Evolutionary conservation across 1,140 invertebrate species (phyloP).

Genomic region (Solen grandis): DNA sequence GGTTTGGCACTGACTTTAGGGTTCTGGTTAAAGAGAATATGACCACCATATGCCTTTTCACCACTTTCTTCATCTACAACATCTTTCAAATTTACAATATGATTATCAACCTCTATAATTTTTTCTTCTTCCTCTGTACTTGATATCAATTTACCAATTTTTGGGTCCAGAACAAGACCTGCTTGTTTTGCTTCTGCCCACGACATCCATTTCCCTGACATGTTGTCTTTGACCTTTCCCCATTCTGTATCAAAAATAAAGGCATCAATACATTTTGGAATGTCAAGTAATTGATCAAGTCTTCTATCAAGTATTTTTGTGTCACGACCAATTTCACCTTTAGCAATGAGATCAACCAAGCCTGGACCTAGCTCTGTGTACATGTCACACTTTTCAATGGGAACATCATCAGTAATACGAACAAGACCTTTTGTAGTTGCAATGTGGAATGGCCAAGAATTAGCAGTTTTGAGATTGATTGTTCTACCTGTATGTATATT

Average conservation of each 20-base stretch:
- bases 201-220: constrained; percentile 70
- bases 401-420: constrained; percentile 38
- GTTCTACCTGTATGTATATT: constrained; percentile 90
- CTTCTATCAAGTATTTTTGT: constrained; percentile 62
- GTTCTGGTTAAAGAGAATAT: constrained; percentile 52
- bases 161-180: constrained; percentile 67
- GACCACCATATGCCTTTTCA: constrained; percentile 45
- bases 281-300: constrained; percentile 54
- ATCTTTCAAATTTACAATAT: constrained; percentile 61
- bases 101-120: constrained; percentile 24
- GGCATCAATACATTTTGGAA: constrained; percentile 58
- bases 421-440: constrained; percentile 69
- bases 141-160: constrained; percentile 22
- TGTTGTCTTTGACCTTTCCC: constrained; percentile 71
- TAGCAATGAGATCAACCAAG: constrained; percentile 53
- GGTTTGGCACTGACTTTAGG: constrained; percentile 40
- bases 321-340: constrained; percentile 49
- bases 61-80: constrained; percentile 56
- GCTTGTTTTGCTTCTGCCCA: constrained; percentile 69
- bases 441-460: constrained; percentile 63
- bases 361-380: constrained; percentile 65
- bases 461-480: constrained; percentile 85
- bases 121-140: constrained; percentile 31
- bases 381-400: constrained; percentile 57
- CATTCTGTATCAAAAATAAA: constrained; percentile 62